phyloP scores from a whole-genome alignment of 1,140 invertebrate genomes.

The Drosophila takahashii region DNA sequence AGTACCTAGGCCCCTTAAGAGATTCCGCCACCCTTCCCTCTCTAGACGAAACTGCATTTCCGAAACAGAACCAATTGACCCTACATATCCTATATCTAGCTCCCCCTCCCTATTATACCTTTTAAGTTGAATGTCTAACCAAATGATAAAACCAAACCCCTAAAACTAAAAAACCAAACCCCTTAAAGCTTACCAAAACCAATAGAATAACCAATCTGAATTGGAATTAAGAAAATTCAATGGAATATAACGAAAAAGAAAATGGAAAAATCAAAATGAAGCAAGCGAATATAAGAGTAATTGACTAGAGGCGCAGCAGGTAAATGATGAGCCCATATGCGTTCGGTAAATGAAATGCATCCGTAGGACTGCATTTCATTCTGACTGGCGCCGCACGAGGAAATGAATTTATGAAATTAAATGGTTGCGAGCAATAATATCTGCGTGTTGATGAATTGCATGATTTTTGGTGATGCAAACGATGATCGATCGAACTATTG shows the following conservation, averaged over 20 bases:
- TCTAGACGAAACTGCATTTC: slow-evolving; percentile 53
- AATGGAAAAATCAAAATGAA: slow-evolving; percentile 30
- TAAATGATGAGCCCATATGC: slow-evolving; percentile 66
- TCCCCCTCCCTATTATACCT: slow-evolving; percentile 14
- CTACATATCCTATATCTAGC: slow-evolving; percentile 63
- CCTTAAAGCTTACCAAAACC: slow-evolving; percentile 61
- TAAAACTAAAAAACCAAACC: slow-evolving; percentile 21
- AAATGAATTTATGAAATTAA: slow-evolving; percentile 60
- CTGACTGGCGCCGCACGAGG: slow-evolving; percentile 46
- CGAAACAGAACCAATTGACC: slow-evolving; percentile 69
- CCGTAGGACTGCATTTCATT: slow-evolving; percentile 52
- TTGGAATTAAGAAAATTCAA: slow-evolving; percentile 73
- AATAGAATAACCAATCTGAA: slow-evolving; percentile 83
- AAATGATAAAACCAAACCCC: slow-evolving; percentile 20
- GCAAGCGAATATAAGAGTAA: slow-evolving; percentile 22
- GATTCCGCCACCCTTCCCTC: slow-evolving; percentile 31
- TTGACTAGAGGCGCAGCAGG: slow-evolving; percentile 16
- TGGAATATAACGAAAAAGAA: slow-evolving; percentile 33
- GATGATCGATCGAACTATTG: slow-evolving; percentile 83
- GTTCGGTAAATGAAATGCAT: slow-evolving; percentile 63
- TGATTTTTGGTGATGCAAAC: slow-evolving; percentile 84
- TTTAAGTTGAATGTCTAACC: slow-evolving; percentile 28
- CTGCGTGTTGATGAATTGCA: slow-evolving; percentile 84
- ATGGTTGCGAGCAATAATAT: slow-evolving; percentile 85
- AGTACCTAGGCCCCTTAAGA: slow-evolving; percentile 34